Evolutionary conservation across 2,888 invertebrate genomes (phyloP), one percentile per base, ranked within the genome.

Genomic region (Cheilosia pagana): DNA sequence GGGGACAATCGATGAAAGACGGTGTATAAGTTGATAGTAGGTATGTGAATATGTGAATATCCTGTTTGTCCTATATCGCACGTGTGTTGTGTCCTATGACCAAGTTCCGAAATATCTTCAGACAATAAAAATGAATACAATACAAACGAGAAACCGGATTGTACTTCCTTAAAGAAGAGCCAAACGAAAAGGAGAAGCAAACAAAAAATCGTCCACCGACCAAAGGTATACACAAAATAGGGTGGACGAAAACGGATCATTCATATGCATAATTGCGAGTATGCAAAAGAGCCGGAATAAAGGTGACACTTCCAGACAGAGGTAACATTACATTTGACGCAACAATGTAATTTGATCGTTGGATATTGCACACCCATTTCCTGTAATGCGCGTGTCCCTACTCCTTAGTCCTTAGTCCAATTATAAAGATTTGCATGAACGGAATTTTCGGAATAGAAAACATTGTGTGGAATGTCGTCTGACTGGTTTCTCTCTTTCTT

Each of bases 371-470:
- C 86, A 75, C 87, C 87, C 83, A 87, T 83, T 81, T 87, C 87
- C 87, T 86, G 86, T 55, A 41, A 45, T 83, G 57, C 87, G 87
- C 87, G 87, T 87, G 87, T 85, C 87, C 86, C 78, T 76, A 28
- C 19, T 28, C 28, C 28, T 12, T 35, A 12, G 35, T 74, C 35
- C 65, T 75, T 43, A 62, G 75, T 71, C 75, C 67, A 81, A 85
- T 85, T 85, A 85, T 76, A 59, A 85, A 74, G 68, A 85, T 85
- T 81, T 81, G 75, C 85, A 85, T 76, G 81, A 85, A 85, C 43
- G 55, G 19, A 35, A 72, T 53, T 71, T 71, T 45, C 1, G 35
- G 52, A 62, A 67, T 19, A 43, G 31, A 53, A 14, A 41, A 19
- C 23, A 16, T 41, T 53, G 14, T 41, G 16, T 53, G 70, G 74